These are phyloP conservation scores for Trissolcus brochymenae DNA, from an alignment of 2,888 invertebrate species.

Conservation along the genomic window DNA sequence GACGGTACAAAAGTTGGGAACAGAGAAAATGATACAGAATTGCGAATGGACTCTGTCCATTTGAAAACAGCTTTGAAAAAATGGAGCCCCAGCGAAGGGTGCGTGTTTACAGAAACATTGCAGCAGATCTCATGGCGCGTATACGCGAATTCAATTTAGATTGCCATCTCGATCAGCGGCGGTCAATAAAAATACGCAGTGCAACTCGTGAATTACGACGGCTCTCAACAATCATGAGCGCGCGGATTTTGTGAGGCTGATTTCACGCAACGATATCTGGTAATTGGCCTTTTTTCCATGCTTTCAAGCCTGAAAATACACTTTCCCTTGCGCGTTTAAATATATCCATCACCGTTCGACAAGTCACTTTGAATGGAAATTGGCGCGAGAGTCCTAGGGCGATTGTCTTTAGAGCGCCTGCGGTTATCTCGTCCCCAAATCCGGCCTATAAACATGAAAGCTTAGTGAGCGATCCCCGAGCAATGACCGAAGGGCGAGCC, in stretches of 20 bases:
- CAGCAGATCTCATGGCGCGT: slow-evolving; percentile 43
- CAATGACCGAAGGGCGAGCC: slow-evolving; percentile 69
- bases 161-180: slow-evolving; percentile 68
- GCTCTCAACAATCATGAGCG: slow-evolving; percentile 44
- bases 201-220: slow-evolving; percentile 57
- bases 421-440: slow-evolving; percentile 60
- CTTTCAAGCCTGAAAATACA: slow-evolving; percentile 21
- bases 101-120: slow-evolving; percentile 64
- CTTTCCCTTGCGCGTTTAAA: slow-evolving; percentile 20
- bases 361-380: slow-evolving; percentile 34
- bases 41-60: slow-evolving; percentile 43
- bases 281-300: slow-evolving; percentile 47
- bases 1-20: slow-evolving; percentile 38
- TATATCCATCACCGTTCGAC: slow-evolving; percentile 45
- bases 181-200: slow-evolving; percentile 65
- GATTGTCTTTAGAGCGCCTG: slow-evolving; percentile 30
- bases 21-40: slow-evolving; percentile 55
- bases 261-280: slow-evolving; percentile 38
- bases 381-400: slow-evolving; percentile 1
- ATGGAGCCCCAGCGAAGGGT: slow-evolving; percentile 41
- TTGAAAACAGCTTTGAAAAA: slow-evolving; percentile 65
- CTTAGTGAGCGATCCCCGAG: slow-evolving; percentile 65
- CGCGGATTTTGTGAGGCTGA: slow-evolving; percentile 44
- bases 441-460: slow-evolving; percentile 71
- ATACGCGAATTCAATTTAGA: slow-evolving; percentile 71